Percentiles rank a stretch among this genome's conserved stretches.
phyloP scores from a whole-genome alignment of 2,113 vertebrate species.

The Gallinago undulata region DNA sequence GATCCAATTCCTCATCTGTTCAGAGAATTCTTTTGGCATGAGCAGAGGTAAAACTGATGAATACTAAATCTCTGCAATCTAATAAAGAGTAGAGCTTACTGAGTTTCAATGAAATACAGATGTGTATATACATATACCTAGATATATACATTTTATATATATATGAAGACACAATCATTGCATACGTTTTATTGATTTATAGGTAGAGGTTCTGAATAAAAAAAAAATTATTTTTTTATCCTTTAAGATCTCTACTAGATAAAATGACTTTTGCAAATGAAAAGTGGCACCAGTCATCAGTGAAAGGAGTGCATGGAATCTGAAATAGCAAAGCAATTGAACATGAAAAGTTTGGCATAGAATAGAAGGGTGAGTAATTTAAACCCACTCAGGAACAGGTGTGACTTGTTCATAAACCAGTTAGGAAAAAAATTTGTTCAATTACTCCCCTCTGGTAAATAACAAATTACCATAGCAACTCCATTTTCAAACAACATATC shows the following conservation, averaged over 20 bases:
- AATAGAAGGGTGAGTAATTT: slow-evolving; percentile 44
- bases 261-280: not conserved
- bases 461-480: slow-evolving; percentile 71
- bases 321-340: slow-evolving; percentile 61
- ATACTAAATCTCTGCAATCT: slow-evolving; percentile 4
- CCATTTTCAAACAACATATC: slow-evolving; percentile 43
- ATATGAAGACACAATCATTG: not conserved
- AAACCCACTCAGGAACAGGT: slow-evolving; percentile 70
- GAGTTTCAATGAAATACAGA: not conserved
- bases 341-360: slow-evolving; percentile 44
- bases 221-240: not conserved
- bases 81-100: not conserved
- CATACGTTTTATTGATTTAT: not conserved
- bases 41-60: slow-evolving; percentile 27
- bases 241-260: not conserved
- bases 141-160: not conserved
- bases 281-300: slow-evolving; percentile 31
- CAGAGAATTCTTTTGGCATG: slow-evolving; percentile 25
- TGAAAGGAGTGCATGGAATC: slow-evolving; percentile 10
- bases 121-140: not conserved
- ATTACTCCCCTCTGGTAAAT: slow-evolving; percentile 61
- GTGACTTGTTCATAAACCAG: slow-evolving; percentile 65
- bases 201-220: not conserved
- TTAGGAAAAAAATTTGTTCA: slow-evolving; percentile 39
- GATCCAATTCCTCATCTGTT: slow-evolving; percentile 23